A percentile compares a stretch with the other conserved stretches of the same genome.
These are phyloP conservation scores for Oryctolagus cuniculus DNA, from an alignment of 2,113 vertebrate genomes.

Conservation along the genomic window mOryCun1.1 NC_091442.1:95707001-95707500, in stretches of 20 bases:
- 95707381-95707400: conserved; percentile 42
- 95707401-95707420: conserved; percentile 66
- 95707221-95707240: not conserved
- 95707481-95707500: conserved; percentile 90
- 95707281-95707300: conserved; percentile 44
- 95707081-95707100: not conserved
- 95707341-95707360: conserved; percentile 23
- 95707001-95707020: conserved; percentile 16
- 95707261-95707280: not conserved
- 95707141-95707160: not conserved
- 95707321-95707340: conserved; percentile 33
- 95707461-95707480: conserved; percentile 94
- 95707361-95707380: conserved; percentile 47
- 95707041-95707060: conserved; percentile 23
- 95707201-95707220: not conserved
- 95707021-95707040: conserved; percentile 40
- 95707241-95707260: not conserved
- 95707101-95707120: not conserved
- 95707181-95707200: not conserved
- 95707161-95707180: not conserved
- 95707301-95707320: conserved; percentile 15
- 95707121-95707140: not conserved
- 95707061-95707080: not conserved
- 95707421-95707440: conserved; percentile 91
- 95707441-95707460: conserved; percentile 89